Percentiles rank a stretch among this genome's conserved stretches.
Evolutionary conservation across 2,797 vertebrate species (phyloP).

Genomic region (Muraenolepis orangiensis): DNA sequence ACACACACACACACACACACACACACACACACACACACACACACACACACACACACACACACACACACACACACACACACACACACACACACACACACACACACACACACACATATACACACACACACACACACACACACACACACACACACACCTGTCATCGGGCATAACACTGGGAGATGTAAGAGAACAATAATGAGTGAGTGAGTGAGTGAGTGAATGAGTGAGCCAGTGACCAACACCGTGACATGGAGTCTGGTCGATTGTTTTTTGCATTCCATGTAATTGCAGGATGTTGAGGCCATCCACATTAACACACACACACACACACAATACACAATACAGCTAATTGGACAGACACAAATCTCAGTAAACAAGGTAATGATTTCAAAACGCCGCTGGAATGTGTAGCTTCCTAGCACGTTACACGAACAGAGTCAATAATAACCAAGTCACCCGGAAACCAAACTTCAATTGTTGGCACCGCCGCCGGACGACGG

Average conservation of each 20-base stretch:
- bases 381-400: constrained; percentile 44
- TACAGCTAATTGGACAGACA: constrained; percentile 47
- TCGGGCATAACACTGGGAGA: no score
- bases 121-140: no score
- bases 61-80: no score
- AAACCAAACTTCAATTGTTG: background rate
- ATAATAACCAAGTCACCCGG: background rate
- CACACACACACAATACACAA: constrained; percentile 45
- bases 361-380: constrained; percentile 51
- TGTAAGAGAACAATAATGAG: no score
- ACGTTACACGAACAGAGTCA: no score
- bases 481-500: constrained; percentile 13
- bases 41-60: no score
- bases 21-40: no score
- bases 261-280: constrained; percentile 44
- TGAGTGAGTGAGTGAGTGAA: background rate
- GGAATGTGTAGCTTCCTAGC: constrained; percentile 18
- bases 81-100: no score
- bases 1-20: no score
- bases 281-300: constrained; percentile 67
- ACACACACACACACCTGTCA: no score
- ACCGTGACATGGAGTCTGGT: constrained; percentile 56
- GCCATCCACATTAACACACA: constrained; percentile 38
- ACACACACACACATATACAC: no score
- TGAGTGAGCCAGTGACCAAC: constrained; percentile 42